These are phyloP conservation scores for Epirrhoe tristata DNA, from an alignment of 2,888 invertebrate genomes.

Conservation along the genomic window DNA sequence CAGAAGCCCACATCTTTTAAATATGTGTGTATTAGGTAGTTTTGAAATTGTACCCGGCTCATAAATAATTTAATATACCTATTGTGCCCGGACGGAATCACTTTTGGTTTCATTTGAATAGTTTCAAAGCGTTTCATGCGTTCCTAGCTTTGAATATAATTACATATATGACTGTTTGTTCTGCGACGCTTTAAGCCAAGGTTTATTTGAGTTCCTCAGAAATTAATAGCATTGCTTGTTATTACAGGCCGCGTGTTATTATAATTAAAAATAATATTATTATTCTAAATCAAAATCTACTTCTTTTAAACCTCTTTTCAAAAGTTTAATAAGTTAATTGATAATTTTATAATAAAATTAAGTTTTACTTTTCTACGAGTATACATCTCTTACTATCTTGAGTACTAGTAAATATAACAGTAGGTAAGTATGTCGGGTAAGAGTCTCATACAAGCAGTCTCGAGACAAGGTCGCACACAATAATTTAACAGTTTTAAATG, in stretches of 20 bases:
- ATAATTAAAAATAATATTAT: background rate
- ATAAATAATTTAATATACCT: constrained; percentile 43
- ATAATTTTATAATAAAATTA: no score
- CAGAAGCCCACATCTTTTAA: background rate
- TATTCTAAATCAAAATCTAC: no score
- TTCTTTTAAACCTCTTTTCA: no score
- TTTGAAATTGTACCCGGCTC: constrained; percentile 35
- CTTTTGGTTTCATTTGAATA: constrained; percentile 53
- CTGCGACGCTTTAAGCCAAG: constrained; percentile 12
- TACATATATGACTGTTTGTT: constrained; percentile 40
- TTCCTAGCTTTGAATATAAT: constrained; percentile 49
- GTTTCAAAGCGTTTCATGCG: constrained; percentile 44
- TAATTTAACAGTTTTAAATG: no score
- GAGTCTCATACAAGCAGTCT: no score
- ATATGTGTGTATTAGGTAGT: constrained; percentile 14
- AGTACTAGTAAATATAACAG: no score
- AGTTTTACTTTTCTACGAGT: no score
- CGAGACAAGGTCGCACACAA: no score
- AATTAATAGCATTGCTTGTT: constrained; percentile 27
- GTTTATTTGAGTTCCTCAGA: constrained; percentile 20
- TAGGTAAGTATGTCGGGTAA: no score
- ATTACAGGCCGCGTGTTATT: no score
- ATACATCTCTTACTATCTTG: no score
- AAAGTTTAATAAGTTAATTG: no score
- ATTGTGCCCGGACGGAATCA: constrained; percentile 43